Evolutionary conservation across 2,113 vertebrate genomes (phyloP), one percentile per base, ranked within the genome.

Genomic region (Anguilla rostrata): DNA sequence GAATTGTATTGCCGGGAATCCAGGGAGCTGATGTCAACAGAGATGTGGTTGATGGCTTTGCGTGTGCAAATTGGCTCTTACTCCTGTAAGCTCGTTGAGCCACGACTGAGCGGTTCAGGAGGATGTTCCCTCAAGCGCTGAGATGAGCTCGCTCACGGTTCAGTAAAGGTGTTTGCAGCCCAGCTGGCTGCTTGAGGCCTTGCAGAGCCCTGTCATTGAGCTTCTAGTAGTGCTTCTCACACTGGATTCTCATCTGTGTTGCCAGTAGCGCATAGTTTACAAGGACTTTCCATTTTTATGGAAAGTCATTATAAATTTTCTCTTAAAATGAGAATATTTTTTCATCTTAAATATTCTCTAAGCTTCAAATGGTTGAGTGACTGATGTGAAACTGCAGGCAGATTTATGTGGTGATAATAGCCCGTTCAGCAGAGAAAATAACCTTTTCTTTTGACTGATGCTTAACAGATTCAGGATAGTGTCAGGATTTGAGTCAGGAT

Each of bases 341-440:
- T 34, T 34, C 34, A 34, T 34, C 34, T 34, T 34, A 53, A 53
- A 53, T 12, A 53, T 53, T 53, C 49, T 53, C 12, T 53, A 53
- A 53, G 49, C 49, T 53, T 53, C 49, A 53, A 53, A 0, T 11
- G 60, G 60, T 66, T 26, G 5, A 66, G 22, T 66, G 18, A 66
- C 60, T 26, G 34, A 53, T 78, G 86, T n/a, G 81, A 78, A 85
- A 79, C 18, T 78, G 49, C 81, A 81, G 41, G 53, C 71, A 83
- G 29, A 46, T 75, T 75, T 75, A 2, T 7, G 6, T 29, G 11
- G 26, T 4, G 39, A 71, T 78, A 81, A 40, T 34, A 34, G 34
- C 49, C 53, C 22, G 85, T 84, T 14, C 12, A 26, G 20, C 2
- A 29, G 63, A n/a, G 57, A n/a, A 11, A 83, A 63, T 39, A 20